phyloP scores from a whole-genome alignment of 2,888 invertebrate genomes.

The Lamellibrachia satsuma region DNA sequence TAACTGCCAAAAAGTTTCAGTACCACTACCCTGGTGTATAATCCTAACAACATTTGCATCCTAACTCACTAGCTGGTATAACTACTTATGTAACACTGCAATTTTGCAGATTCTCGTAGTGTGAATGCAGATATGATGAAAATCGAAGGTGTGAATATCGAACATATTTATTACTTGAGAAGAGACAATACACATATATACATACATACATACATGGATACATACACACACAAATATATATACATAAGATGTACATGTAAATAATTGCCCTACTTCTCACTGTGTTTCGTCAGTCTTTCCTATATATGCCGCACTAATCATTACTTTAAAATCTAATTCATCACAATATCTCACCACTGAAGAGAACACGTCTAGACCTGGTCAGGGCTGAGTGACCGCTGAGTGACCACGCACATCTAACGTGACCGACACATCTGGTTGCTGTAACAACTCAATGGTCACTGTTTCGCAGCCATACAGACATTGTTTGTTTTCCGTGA shows the following conservation, averaged over 20 bases:
- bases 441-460: not conserved
- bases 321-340: not conserved
- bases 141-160: not conserved
- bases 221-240: not conserved
- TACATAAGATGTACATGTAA: conserved; percentile 11
- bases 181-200: conserved; percentile 6
- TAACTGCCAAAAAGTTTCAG: too few relatives aligned
- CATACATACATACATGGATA: not conserved
- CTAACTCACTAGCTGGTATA: too few relatives aligned
- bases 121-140: not conserved
- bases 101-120: not conserved
- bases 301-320: not conserved
- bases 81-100: too few relatives aligned
- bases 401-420: not conserved
- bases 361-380: too few relatives aligned
- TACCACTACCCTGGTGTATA: too few relatives aligned
- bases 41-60: too few relatives aligned
- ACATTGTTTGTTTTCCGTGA: not conserved
- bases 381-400: too few relatives aligned
- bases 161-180: not conserved
- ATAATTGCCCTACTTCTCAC: not conserved
- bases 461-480: not conserved
- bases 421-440: not conserved
- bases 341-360: not conserved
- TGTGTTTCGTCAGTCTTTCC: not conserved